Evolutionary conservation across 2,888 invertebrate species (phyloP).

Genomic region (Drosophila paracracens): DNA sequence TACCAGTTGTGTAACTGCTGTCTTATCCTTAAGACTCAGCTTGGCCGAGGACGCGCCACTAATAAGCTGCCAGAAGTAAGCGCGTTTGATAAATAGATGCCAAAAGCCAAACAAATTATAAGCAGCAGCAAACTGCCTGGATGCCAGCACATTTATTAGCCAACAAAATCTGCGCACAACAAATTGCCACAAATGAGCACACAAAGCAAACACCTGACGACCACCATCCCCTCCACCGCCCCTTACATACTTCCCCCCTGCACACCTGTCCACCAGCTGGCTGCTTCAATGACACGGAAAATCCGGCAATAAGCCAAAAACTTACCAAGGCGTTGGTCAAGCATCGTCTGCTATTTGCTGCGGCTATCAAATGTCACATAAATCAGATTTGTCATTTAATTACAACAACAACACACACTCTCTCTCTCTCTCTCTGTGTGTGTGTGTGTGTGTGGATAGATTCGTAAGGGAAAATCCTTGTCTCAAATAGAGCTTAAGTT

Average conservation of each 20-base stretch:
- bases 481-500: constrained; percentile 61
- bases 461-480: constrained; percentile 34
- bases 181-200: constrained; percentile 68
- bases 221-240: not conserved
- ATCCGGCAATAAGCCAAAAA: constrained; percentile 40
- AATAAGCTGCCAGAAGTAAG: constrained; percentile 79
- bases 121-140: constrained; percentile 37
- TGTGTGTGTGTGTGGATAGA: constrained; percentile 14
- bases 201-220: constrained; percentile 20
- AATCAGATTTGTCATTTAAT: constrained; percentile 79
- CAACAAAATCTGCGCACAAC: constrained; percentile 41
- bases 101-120: constrained; percentile 79
- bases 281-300: constrained; percentile 43
- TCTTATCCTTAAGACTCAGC: constrained; percentile 34
- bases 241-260: not conserved
- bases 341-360: constrained; percentile 28
- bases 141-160: constrained; percentile 70
- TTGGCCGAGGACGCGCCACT: constrained; percentile 35
- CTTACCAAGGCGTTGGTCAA: constrained; percentile 42
- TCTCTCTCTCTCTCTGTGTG: not conserved
- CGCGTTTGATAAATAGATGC: constrained; percentile 75
- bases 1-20: not conserved
- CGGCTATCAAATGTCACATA: constrained; percentile 80
- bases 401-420: constrained; percentile 47
- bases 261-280: constrained; percentile 10